Evolutionary conservation across 2,113 vertebrate genomes (phyloP).

Genomic region (Apaloderma vittatum): DNA sequence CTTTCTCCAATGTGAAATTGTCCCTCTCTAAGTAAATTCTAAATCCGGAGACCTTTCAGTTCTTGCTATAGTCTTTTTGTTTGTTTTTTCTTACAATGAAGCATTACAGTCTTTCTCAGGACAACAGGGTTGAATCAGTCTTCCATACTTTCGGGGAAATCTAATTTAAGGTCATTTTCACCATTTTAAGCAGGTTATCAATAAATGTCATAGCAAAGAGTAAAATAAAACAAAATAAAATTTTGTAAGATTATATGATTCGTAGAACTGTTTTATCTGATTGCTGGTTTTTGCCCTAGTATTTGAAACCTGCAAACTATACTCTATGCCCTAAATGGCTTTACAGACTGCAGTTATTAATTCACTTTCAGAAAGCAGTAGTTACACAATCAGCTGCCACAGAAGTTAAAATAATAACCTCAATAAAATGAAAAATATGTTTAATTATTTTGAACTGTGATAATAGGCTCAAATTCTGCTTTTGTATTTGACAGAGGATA

Average conservation of each 20-base stretch:
- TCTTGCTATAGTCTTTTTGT: background rate
- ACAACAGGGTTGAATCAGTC: background rate
- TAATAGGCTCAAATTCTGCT: background rate
- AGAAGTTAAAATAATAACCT: background rate
- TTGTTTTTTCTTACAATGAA: background rate
- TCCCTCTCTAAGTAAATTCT: background rate
- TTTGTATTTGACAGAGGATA: background rate
- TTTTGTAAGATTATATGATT: background rate
- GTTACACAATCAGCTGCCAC: background rate
- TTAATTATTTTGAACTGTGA: background rate
- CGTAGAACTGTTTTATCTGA: background rate
- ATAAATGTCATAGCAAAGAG: background rate
- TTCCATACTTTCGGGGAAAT: background rate
- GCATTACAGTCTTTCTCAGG: background rate
- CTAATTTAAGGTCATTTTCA: background rate
- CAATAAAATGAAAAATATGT: background rate
- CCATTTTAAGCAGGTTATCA: background rate
- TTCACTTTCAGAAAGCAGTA: background rate
- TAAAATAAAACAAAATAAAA: background rate
- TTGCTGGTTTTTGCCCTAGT: background rate
- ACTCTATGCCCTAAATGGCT: background rate
- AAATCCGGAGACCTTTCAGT: background rate
- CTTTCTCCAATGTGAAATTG: background rate
- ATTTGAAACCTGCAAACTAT: background rate
- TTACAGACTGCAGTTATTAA: background rate